Base-by-base conservation (phyloP, 2,113 vertebrate genomes). In the Prunella fulvescens region DNA sequence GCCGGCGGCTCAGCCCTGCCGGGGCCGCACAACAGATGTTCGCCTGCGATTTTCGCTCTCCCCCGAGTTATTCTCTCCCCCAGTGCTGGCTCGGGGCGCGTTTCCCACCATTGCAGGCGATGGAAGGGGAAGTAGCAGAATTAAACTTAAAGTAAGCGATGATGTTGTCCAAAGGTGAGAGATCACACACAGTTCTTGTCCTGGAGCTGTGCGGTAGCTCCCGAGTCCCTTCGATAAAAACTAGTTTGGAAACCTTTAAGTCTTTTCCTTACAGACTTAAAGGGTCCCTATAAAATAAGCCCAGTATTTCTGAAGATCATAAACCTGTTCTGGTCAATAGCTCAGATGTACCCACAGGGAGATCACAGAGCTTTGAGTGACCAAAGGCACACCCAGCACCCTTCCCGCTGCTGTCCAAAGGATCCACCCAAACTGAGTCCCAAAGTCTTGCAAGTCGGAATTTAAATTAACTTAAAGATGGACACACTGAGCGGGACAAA, bases 11-110 rank as follows among this genome's bases (percentile, higher is more conserved):
- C 76, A 57, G 66, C 76, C 76, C 76, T 18, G 28, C 70, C 87
- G 39, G 70, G n/a, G 79, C 87, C 62, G 79, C 87, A 62, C 87
- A 0, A 42, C 87, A 90, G 96, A 95, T 96, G 97, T 66, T 82
- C 82, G 61, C 78, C 79, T 60, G 89, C 65, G 62, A 29, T 86
- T 76, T 42, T n/a, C 22, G 26, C 56, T 73, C 62, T 54, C 71
- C 79, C 90, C 69, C 2, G 37, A 92, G 93, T 95, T 92, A 14
- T 60, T 91, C 37, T 70, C 73, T n/a, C 14, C 54, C 84, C 64
- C 73, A 14, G 61, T 18, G 69, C 87, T 35, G 74, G 12, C 51
- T 90, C 86, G 37, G 53, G 40, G 90, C 33, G 29, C 51, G 61
- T 74, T 65, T 56, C 86, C 79, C 84, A 19, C 58, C 15, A 25